A percentile compares a stretch with the other conserved stretches of the same genome.
phyloP scores from a whole-genome alignment of 1,140 invertebrate genomes.

The Penaeus japonicus region DNA sequence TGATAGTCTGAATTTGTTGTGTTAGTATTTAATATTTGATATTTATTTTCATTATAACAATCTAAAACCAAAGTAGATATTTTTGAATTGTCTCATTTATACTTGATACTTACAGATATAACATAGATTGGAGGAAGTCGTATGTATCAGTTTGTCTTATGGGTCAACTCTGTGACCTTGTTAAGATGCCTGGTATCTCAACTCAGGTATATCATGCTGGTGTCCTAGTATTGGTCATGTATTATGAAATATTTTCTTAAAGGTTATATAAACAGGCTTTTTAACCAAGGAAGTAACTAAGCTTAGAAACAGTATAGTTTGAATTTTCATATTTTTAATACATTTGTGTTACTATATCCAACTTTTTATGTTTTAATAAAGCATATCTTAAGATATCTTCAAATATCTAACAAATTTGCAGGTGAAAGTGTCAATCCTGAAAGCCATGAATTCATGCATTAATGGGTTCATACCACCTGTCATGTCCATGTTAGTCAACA shows the following conservation, averaged over 20 bases:
- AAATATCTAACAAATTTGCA: background rate
- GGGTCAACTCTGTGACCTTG: slow-evolving; percentile 28
- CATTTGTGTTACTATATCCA: background rate
- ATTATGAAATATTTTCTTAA: background rate
- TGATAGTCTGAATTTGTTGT: background rate
- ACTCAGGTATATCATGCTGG: slow-evolving; percentile 17
- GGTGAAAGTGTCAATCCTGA: slow-evolving; percentile 34
- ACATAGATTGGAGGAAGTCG: slow-evolving; percentile 50
- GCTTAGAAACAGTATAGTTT: no score
- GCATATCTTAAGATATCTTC: background rate
- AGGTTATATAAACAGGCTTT: no score
- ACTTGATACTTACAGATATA: slow-evolving; percentile 8
- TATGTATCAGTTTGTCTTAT: slow-evolving; percentile 40
- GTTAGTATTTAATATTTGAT: background rate
- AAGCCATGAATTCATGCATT: slow-evolving; percentile 46
- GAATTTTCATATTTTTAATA: no score
- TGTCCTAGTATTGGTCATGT: background rate
- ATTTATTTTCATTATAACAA: background rate
- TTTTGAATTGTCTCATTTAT: background rate
- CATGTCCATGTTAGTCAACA: slow-evolving; percentile 48
- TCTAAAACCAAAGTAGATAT: background rate
- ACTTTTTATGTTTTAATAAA: background rate
- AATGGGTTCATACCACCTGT: slow-evolving; percentile 39
- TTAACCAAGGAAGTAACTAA: no score
- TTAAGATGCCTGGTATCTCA: slow-evolving; percentile 30